These are phyloP conservation scores for Horisme vitalbata DNA, from an alignment of 2,888 invertebrate species.

Conservation along the genomic window DNA sequence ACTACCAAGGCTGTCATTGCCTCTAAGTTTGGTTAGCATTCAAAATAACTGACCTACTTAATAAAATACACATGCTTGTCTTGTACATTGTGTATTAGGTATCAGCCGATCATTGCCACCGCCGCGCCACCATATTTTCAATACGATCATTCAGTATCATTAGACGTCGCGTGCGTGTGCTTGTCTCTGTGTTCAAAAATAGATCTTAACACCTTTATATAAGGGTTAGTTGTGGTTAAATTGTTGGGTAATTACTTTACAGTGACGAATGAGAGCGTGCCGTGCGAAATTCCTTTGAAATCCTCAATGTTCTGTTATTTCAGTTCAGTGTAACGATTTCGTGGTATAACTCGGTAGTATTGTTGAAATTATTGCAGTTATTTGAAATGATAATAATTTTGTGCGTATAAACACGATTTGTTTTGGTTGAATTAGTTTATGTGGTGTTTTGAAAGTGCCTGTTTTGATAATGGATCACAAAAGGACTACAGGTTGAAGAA, in stretches of 20 bases:
- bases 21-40: constrained; percentile 22
- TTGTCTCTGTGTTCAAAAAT: constrained; percentile 52
- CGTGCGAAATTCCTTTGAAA: constrained; percentile 73
- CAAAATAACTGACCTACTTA: constrained; percentile 44
- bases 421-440: background rate
- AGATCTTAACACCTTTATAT: constrained; percentile 34
- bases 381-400: background rate
- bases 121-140: constrained; percentile 50
- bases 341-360: constrained; percentile 34
- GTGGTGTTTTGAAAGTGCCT: constrained; percentile 17
- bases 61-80: constrained; percentile 38
- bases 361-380: constrained; percentile 23
- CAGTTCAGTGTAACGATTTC: constrained; percentile 48
- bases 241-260: constrained; percentile 63
- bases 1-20: constrained; percentile 19
- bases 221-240: constrained; percentile 35
- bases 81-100: constrained; percentile 14
- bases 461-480: constrained; percentile 16
- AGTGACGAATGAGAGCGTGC: constrained; percentile 68
- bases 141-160: constrained; percentile 51
- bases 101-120: constrained; percentile 58
- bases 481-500: constrained; percentile 6
- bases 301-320: constrained; percentile 52
- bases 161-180: constrained; percentile 67
- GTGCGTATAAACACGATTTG: background rate